These are phyloP conservation scores for Lophura nycthemera DNA, from an alignment of 2,113 vertebrate species.

Conservation along the genomic window DNA sequence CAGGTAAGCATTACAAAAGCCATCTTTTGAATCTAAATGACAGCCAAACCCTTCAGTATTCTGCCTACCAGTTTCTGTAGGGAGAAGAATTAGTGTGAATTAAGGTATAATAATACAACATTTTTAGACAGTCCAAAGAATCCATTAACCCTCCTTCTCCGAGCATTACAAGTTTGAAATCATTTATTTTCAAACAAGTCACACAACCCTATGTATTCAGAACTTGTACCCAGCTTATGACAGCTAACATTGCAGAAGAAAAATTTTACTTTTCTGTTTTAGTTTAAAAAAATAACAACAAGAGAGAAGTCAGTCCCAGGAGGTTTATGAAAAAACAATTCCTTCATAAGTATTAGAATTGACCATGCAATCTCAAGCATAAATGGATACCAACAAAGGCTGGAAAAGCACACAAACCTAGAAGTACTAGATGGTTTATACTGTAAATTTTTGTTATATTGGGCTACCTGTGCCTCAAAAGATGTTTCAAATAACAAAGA, in stretches of 20 bases:
- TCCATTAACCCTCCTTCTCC: not conserved
- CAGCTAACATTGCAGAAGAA: not conserved
- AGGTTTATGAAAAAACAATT: not conserved
- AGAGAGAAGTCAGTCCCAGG: not conserved
- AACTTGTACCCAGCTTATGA: not conserved
- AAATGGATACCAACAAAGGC: not conserved
- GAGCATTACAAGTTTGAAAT: not conserved
- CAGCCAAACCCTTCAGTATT: not conserved
- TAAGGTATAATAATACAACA: not conserved
- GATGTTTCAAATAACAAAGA: not conserved
- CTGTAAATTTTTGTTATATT: not conserved
- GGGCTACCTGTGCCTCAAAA: not conserved
- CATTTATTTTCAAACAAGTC: not conserved
- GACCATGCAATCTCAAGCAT: not conserved
- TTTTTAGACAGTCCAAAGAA: not conserved
- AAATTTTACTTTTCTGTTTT: not conserved
- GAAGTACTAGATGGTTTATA: not conserved
- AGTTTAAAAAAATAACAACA: not conserved
- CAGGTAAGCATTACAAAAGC: not conserved
- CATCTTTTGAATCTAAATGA: not conserved
- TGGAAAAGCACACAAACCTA: not conserved
- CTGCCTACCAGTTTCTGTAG: not conserved
- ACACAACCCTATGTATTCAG: not conserved
- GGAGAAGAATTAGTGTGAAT: not conserved
- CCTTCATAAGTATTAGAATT: slow-evolving; percentile 25